Evolutionary conservation across 2,888 invertebrate species (phyloP).

Genomic region (Herminia tarsipennalis): DNA sequence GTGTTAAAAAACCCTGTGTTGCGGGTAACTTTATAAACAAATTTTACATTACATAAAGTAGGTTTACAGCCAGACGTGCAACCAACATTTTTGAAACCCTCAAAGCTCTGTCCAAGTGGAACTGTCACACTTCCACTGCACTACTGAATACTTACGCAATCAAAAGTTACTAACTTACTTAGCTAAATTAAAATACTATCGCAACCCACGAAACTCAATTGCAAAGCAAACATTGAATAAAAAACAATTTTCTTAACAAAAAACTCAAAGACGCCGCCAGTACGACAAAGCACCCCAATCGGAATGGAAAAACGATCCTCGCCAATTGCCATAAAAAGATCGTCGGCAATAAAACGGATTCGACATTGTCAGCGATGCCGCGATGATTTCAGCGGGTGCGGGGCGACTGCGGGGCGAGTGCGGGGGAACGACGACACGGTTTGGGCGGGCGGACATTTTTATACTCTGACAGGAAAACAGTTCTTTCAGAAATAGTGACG

Average conservation of each 20-base stretch:
- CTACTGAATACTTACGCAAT: too few species aligned
- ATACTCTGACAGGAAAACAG: constrained; percentile 70
- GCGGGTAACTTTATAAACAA: too few species aligned
- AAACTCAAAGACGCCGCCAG: constrained; percentile 51
- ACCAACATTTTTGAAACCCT: too few species aligned
- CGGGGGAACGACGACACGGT: constrained; percentile 66
- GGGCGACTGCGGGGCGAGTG: constrained; percentile 40
- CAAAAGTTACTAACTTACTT: too few species aligned
- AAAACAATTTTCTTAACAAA: constrained; percentile 52
- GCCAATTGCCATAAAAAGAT: constrained; percentile 82
- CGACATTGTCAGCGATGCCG: constrained; percentile 70
- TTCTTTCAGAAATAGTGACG: constrained; percentile 60
- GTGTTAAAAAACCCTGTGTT: too few species aligned
- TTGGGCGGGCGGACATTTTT: constrained; percentile 82
- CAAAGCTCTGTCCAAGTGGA: too few species aligned
- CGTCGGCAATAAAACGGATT: constrained; percentile 77
- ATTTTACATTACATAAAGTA: too few species aligned
- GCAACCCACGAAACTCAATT: constrained; percentile 10
- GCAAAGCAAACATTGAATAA: constrained; percentile 40
- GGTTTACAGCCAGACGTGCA: too few species aligned
- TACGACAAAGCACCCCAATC: constrained; percentile 70
- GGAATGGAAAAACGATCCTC: constrained; percentile 77
- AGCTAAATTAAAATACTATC: background rate
- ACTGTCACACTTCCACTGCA: too few species aligned
- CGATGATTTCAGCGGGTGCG: constrained; percentile 37